Evolutionary conservation across 2,888 invertebrate genomes (phyloP).

Genomic region (Leptarthrus brevirostris): DNA sequence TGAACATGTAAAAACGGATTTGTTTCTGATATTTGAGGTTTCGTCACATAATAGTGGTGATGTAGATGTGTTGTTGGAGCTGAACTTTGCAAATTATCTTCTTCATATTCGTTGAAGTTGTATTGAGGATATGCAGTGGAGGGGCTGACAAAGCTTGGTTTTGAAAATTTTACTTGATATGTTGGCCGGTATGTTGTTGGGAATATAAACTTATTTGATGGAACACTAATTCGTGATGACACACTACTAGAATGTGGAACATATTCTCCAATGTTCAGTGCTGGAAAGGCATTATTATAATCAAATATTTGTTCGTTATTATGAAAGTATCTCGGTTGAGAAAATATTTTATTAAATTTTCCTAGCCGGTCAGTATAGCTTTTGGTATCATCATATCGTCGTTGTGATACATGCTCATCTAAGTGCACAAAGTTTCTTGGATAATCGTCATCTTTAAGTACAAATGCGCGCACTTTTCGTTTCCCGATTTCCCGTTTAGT

Average conservation of each 20-base stretch:
- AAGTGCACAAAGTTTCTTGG: constrained; percentile 61
- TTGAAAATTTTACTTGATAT: constrained; percentile 59
- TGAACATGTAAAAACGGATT: neutral
- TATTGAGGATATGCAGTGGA: constrained; percentile 6
- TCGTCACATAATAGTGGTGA: constrained; percentile 65
- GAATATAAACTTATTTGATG: constrained; percentile 56
- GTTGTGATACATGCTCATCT: constrained; percentile 47
- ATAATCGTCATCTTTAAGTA: constrained; percentile 70
- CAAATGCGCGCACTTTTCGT: constrained; percentile 72
- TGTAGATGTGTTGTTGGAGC: constrained; percentile 64
- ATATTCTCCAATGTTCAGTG: constrained; percentile 65
- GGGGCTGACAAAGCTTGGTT: constrained; percentile 53
- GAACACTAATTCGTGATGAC: constrained; percentile 59
- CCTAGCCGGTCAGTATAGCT: constrained; percentile 16
- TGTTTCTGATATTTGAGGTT: neutral
- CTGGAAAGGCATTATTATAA: neutral
- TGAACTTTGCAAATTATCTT: neutral
- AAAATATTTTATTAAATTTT: constrained; percentile 53
- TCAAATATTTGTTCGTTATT: neutral
- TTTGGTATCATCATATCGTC: constrained; percentile 41
- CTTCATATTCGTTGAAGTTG: constrained; percentile 1
- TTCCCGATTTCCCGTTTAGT: constrained; percentile 67
- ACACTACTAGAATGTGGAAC: constrained; percentile 57
- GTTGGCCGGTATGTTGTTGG: constrained; percentile 64
- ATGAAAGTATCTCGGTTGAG: constrained; percentile 52